phyloP scores from a whole-genome alignment of 2,888 invertebrate species.

The Patella pellucida region DNA sequence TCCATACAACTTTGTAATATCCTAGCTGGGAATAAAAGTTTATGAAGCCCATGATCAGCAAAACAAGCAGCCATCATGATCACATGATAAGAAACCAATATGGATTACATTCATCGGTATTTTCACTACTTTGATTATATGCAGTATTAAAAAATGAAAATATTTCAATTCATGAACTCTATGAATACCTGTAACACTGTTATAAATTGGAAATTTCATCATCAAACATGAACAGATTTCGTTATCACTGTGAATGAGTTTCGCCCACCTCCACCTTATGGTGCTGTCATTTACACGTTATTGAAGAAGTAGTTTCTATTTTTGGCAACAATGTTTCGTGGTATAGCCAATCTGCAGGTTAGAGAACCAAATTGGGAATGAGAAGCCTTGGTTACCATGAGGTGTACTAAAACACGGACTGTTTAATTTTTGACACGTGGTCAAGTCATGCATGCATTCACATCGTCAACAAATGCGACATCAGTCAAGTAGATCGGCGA shows the following conservation, averaged over 20 bases:
- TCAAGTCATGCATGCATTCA: constrained; percentile 6
- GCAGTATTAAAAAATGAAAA: no score
- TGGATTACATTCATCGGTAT: no score
- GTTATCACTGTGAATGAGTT: constrained; percentile 9
- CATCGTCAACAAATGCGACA: not conserved
- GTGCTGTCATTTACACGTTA: constrained; percentile 11
- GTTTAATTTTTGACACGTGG: not conserved
- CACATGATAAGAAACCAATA: no score
- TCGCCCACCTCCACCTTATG: constrained; percentile 10
- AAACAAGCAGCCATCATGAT: no score
- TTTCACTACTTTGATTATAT: no score
- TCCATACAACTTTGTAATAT: no score
- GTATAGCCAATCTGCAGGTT: constrained; percentile 17
- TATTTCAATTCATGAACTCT: not conserved
- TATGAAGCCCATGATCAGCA: no score
- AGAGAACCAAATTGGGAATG: constrained; percentile 23
- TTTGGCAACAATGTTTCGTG: constrained; percentile 14
- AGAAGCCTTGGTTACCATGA: constrained; percentile 2
- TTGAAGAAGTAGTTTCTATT: constrained; percentile 4
- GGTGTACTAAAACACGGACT: constrained; percentile 6
- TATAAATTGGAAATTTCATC: constrained; percentile 12
- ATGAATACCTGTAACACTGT: constrained; percentile 5
- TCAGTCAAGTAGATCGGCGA: not conserved
- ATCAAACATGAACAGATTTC: constrained; percentile 11
- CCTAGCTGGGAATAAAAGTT: no score